A percentile compares a stretch with the other conserved stretches of the same genome.
phyloP scores from a whole-genome alignment of 1,140 invertebrate genomes.

The Aphidius gifuensis region DNA sequence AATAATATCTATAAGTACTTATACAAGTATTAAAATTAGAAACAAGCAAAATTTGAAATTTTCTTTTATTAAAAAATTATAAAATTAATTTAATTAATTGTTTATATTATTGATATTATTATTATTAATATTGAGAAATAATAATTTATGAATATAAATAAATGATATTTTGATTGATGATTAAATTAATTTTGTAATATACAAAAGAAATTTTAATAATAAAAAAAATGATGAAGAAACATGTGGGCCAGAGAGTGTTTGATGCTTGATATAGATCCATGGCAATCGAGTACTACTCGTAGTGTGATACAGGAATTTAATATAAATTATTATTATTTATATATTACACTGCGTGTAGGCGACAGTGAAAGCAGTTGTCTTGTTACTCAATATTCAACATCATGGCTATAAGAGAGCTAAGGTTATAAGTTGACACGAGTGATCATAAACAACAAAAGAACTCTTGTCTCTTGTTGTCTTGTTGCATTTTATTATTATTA shows the following conservation, averaged over 20 bases:
- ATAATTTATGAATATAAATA: too few species aligned
- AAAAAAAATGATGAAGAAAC: conserved; percentile 1
- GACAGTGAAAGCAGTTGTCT: conserved; percentile 41
- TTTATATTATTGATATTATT: too few species aligned
- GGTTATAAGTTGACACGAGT: neutral
- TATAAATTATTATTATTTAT: conserved; percentile 1
- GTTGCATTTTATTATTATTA: neutral
- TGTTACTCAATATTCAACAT: conserved; percentile 42
- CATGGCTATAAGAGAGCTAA: conserved; percentile 29
- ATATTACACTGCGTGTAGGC: conserved; percentile 32
- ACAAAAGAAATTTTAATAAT: neutral
- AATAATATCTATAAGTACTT: too few species aligned
- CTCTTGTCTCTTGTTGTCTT: too few species aligned
- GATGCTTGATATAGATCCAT: neutral
- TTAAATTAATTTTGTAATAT: neutral
- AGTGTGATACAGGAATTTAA: conserved; percentile 34
- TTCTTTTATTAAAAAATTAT: too few species aligned
- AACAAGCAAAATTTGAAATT: too few species aligned
- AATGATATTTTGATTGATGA: neutral
- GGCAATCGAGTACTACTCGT: conserved; percentile 4
- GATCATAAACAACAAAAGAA: too few species aligned
- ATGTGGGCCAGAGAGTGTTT: neutral
- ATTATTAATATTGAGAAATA: too few species aligned
- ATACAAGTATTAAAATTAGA: too few species aligned
- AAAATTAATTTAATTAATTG: too few species aligned